Base-by-base conservation (phyloP, 2,113 vertebrate genomes). In the Gambusia holbrooki region DNA sequence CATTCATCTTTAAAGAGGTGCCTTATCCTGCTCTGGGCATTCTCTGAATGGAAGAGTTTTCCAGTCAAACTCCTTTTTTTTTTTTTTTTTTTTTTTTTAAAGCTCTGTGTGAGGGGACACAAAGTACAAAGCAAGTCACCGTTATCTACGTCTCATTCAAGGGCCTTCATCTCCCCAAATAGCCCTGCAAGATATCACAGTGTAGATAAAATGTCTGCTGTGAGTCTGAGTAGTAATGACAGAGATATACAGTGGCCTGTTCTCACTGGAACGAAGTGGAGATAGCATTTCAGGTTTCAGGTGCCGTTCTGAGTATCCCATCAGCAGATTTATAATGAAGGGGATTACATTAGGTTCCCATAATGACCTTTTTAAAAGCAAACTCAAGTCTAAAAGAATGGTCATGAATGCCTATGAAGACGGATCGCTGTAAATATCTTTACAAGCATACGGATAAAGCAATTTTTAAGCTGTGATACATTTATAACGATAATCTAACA, bases 331-430 rank as follows among this genome's bases (percentile, higher is more conserved):
- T 69, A 69, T 78, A 86, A 85, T 71, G 62, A 84, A 61, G n/a
- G 29, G 62, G 74, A 77, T 88, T 83, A 80, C 66, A 61, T 83
- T 62, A 32, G 28, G 82, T 88, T 82, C 64, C 69, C 17, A 5
- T 87, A 66, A 81, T 85, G 79, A 88, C 91, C 87, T 87, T 87
- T 90, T 86, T 27, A 25, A 71, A 82, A 82, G 79, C 62, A 48
- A 80, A 77, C 76, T 51, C 74, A 63, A 76, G 84, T 66, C 65
- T 42, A 14, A 77, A 58, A 64, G 80, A 45, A 12, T 75, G 87
- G 66, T 68, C 76, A 71, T 84, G 87, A 90, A 87, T 83, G 66
- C 70, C 60, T 69, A 81, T 73, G 74, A 80, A 42, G 73, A 63
- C 37, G 0, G 37, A 48, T 74, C 73, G 45, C 82, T 68, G 32